Percentiles rank a stretch among this genome's conserved stretches.
phyloP scores from a whole-genome alignment of 2,797 vertebrate genomes.

The Neosilurus hyrtlii region DNA sequence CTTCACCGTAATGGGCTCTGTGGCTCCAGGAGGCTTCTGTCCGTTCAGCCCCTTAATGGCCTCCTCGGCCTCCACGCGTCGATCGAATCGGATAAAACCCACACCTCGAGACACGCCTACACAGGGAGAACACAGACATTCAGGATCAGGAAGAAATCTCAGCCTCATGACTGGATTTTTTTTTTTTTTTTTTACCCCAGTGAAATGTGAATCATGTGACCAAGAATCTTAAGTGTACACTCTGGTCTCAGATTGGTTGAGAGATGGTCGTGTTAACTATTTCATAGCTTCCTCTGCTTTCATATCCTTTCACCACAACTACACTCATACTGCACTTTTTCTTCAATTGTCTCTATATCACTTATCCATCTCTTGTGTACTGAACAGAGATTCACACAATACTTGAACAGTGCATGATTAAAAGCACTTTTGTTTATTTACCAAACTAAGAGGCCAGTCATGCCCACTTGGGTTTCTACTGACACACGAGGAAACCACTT shows the following conservation, averaged over 20 bases:
- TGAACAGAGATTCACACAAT: no score
- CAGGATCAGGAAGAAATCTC: background rate
- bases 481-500: background rate
- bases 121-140: background rate
- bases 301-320: background rate
- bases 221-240: background rate
- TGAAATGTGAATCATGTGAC: background rate
- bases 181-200: background rate
- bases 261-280: background rate
- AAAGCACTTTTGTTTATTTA: background rate
- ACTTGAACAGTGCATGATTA: no score
- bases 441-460: background rate
- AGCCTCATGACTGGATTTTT: background rate
- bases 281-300: background rate
- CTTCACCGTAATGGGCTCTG: slow-evolving; percentile 97
- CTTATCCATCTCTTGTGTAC: background rate
- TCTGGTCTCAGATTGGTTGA: background rate
- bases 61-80: slow-evolving; percentile 95
- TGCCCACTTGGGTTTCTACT: no score
- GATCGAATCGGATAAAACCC: slow-evolving; percentile 97
- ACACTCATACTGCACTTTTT: no score
- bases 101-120: slow-evolving; percentile 93
- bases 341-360: background rate
- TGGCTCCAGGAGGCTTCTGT: slow-evolving; percentile 92
- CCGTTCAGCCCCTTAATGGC: slow-evolving; percentile 97